Percentiles rank a stretch among this genome's conserved stretches.
Conservation (phyloP, 2,113 vertebrate genomes). For the Ctenodactylus gundi region DNA sequence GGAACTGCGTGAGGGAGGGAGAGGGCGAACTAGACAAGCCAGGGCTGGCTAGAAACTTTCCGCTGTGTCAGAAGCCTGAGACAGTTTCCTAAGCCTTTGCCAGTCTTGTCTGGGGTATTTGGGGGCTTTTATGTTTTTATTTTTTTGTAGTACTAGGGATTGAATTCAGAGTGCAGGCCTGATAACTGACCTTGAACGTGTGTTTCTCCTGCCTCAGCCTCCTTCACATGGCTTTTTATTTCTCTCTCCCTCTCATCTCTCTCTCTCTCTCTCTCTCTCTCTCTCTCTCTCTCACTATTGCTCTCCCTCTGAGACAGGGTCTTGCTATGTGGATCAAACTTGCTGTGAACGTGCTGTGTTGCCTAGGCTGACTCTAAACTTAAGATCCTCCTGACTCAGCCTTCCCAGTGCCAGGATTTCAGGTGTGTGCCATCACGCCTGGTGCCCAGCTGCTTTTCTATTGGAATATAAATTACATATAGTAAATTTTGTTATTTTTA, state of each 20-base stretch:
- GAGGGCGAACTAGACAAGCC: not conserved
- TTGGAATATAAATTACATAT: not conserved
- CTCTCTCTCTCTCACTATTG: not conserved
- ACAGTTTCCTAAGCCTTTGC: not conserved
- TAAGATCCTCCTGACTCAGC: not conserved
- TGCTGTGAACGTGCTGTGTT: too few relatives aligned
- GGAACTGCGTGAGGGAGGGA: not conserved
- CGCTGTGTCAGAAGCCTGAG: slow-evolving; percentile 22
- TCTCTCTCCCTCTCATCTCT: not conserved
- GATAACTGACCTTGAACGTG: not conserved
- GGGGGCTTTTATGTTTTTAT: not conserved
- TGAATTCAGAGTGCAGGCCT: not conserved
- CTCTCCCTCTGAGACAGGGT: not conserved
- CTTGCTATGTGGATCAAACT: not conserved
- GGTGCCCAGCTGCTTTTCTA: not conserved
- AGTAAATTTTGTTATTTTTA: not conserved
- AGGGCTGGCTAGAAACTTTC: not conserved
- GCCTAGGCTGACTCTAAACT: not conserved
- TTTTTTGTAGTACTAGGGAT: not conserved
- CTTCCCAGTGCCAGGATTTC: not conserved
- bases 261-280: not conserved
- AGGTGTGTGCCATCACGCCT: not conserved
- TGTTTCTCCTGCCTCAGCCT: not conserved
- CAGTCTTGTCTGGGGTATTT: not conserved
- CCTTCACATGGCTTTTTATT: not conserved